Evolutionary conservation across 1,140 invertebrate genomes (phyloP), one percentile per base, ranked within the genome.

Genomic region (Coelopa frigida): DNA sequence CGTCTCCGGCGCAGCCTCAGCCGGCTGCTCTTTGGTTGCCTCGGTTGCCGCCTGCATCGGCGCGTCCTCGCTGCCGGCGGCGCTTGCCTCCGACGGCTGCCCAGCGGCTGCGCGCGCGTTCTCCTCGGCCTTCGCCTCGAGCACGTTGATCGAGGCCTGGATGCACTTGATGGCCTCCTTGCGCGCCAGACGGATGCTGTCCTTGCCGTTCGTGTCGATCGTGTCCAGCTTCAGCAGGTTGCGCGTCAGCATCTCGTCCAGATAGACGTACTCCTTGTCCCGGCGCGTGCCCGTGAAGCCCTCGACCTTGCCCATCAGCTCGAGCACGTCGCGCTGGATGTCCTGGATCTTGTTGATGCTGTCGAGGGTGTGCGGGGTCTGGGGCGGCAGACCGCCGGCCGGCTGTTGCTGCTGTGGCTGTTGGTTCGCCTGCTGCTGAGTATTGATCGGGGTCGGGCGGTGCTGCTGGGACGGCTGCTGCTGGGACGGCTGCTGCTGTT

Each of bases 171-270:
- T 92, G 1, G 87, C 86, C 53, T 89, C 84, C 67, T 87, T 91
- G 15, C 93, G 75, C 1, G 87, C 86, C 45, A 81, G 78, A 53
- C 92, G 75, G 24, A 97, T 86, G 56, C 88, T 84, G 21, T 94
- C 89, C 57, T 89, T 84, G 2, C 90, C 90, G 48, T 92, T 89
- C 1, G 89, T 89, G 59, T 94, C 89, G 44, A 97, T 87, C 53
- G 86, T 83, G 65, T 97, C 94, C 46, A 96, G 68, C 67, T 92
- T 91, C 4, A 96, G 79, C 46, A 96, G 74, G 63, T 90, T 88
- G 32, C 92, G 79, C 2, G 92, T 96, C 12, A 97, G 71, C 91
- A 95, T 95, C 71, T 97, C 93, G 66, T 96, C 93, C 32, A 96
- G 68, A 65, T 83, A 93, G 22, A 88, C 74, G 58, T 92, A 96